A percentile compares a stretch with the other conserved stretches of the same genome.
phyloP scores from a whole-genome alignment of 2,113 vertebrate genomes.

The Rhynchomys soricoides region DNA sequence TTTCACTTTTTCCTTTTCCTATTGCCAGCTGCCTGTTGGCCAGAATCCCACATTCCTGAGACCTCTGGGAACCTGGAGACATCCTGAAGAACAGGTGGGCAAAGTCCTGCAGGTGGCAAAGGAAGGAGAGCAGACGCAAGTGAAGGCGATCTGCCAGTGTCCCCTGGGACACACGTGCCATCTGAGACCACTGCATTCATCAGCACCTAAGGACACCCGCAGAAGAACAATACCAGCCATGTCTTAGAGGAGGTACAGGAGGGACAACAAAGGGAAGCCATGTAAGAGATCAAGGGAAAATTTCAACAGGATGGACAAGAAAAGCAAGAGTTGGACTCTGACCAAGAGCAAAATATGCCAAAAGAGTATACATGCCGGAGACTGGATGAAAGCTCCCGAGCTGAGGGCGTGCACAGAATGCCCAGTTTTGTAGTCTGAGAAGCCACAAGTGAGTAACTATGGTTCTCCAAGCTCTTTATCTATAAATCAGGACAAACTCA shows the following conservation, averaged over 20 bases:
- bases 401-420: not conserved
- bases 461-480: not conserved
- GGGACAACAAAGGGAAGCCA: not conserved
- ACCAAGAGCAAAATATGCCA: not conserved
- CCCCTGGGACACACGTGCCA: not conserved
- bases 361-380: not conserved
- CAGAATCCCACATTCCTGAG: not conserved
- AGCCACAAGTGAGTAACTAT: not conserved
- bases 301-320: constrained; percentile 1
- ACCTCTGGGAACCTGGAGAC: not conserved
- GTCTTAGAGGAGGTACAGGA: not conserved
- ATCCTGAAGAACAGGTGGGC: not conserved
- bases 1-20: not conserved
- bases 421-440: not conserved
- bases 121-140: not conserved
- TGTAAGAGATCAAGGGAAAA: not conserved
- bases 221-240: not conserved
- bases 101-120: not conserved
- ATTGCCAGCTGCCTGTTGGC: constrained; percentile 5
- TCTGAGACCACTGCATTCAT: not conserved
- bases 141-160: not conserved
- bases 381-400: rapidly evolving
- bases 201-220: not conserved
- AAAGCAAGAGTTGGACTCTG: not conserved
- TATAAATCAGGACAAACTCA: not conserved